Percentiles rank a stretch among this genome's conserved stretches.
Conservation (phyloP, 2,797 vertebrate genomes). For the Antennarius maculatus region DNA sequence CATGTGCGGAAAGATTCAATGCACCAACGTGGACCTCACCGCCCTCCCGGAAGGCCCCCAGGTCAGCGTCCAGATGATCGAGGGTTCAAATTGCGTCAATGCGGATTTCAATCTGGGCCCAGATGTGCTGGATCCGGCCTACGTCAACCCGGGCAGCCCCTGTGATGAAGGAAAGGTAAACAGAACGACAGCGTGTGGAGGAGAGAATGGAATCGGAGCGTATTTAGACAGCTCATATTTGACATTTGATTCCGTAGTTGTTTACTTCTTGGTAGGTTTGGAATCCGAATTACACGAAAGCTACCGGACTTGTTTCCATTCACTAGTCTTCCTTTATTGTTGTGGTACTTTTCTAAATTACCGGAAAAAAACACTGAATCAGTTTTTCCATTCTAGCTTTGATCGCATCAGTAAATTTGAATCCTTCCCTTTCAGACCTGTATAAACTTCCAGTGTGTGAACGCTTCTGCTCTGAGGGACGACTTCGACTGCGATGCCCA, state of each 20-base stretch:
- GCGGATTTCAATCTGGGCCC: conserved; percentile 86
- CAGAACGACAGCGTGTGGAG: conserved; percentile 1
- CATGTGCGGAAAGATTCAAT: conserved; percentile 91
- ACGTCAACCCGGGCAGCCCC: conserved; percentile 85
- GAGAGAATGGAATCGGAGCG: not conserved
- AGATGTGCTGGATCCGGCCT: conserved; percentile 88
- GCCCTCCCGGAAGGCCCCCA: conserved; percentile 57
- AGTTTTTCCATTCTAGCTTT: not conserved
- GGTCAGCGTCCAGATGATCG: conserved; percentile 54
- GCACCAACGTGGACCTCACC: conserved; percentile 77
- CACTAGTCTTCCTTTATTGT: too few species aligned
- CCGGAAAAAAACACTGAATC: too few species aligned
- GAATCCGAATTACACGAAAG: too few species aligned
- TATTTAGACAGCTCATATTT: not conserved
- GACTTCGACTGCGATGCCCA: conserved; percentile 78
- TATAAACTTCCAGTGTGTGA: conserved; percentile 81
- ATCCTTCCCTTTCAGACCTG: conserved; percentile 81
- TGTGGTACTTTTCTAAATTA: too few species aligned
- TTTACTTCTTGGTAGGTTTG: too few species aligned
- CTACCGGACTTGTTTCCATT: too few species aligned
- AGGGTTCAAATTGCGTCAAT: conserved; percentile 76
- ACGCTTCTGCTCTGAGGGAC: conserved; percentile 79
- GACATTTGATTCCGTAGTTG: too few species aligned
- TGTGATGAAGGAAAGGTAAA: conserved; percentile 85
- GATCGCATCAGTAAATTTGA: not conserved